These are phyloP conservation scores for Chymomyza caudatula DNA, from an alignment of 2,888 invertebrate genomes.

Conservation along the genomic window DNA sequence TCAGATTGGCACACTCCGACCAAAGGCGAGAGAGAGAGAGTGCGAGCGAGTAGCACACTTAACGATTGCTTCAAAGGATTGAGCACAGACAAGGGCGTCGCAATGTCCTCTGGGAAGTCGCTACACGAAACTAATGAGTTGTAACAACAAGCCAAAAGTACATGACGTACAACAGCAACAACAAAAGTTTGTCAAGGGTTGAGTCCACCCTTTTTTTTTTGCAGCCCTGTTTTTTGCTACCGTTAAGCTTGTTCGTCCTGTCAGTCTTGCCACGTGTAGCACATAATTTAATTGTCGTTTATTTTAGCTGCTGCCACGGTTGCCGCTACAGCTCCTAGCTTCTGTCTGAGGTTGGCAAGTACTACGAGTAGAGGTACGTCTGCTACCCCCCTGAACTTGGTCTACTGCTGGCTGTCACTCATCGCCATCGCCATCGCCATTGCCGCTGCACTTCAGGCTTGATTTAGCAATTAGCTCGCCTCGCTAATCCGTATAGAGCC, in stretches of 20 bases:
- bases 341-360: not conserved
- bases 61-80: conserved; percentile 66
- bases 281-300: conserved; percentile 59
- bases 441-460: conserved; percentile 23
- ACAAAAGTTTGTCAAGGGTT: not conserved
- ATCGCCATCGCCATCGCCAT: not conserved
- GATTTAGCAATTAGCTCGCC: conserved; percentile 63
- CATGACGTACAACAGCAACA: conserved; percentile 34
- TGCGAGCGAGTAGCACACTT: conserved; percentile 42
- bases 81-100: not conserved
- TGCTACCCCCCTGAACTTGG: no score
- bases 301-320: not conserved
- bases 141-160: conserved; percentile 60
- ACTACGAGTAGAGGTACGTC: not conserved
- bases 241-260: not conserved
- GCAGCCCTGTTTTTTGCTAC: not conserved
- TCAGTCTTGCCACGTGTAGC: conserved; percentile 33
- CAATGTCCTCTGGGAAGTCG: conserved; percentile 14
- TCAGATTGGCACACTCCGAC: not conserved
- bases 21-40: not conserved
- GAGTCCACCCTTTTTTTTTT: not conserved
- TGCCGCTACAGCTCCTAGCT: not conserved
- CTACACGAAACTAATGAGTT: conserved; percentile 62
- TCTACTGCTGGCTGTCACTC: conserved; percentile 7
- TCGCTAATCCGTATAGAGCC: conserved; percentile 22